phyloP scores from a whole-genome alignment of 53 echinoderm and acorn worm species.

The Hippasteria phrygiana region DNA sequence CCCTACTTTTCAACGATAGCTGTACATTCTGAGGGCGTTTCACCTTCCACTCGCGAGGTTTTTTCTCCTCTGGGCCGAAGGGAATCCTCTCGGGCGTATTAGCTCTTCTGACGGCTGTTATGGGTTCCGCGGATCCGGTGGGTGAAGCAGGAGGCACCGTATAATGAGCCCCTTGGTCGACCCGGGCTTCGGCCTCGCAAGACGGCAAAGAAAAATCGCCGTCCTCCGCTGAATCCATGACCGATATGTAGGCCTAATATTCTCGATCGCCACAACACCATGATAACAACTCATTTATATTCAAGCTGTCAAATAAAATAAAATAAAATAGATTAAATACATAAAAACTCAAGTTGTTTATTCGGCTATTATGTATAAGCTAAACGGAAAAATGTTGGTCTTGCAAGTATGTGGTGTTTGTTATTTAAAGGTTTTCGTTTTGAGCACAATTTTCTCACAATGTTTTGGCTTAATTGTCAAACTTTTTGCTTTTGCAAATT shows the following conservation, averaged over 20 bases:
- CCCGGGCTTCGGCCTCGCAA: background rate
- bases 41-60: background rate
- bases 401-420: too few species aligned
- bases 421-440: too few species aligned
- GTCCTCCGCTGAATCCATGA: background rate
- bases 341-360: too few species aligned
- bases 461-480: too few species aligned
- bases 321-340: background rate
- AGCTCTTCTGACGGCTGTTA: slow-evolving; percentile 31
- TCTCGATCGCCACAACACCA: slow-evolving; percentile 52
- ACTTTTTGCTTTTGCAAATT: too few species aligned
- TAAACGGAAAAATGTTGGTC: too few species aligned
- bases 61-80: background rate
- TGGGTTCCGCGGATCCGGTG: slow-evolving; percentile 12
- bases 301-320: background rate
- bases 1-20: background rate
- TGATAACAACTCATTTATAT: background rate
- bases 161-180: background rate
- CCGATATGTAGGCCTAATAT: background rate
- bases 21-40: background rate
- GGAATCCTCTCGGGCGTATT: slow-evolving; percentile 9
- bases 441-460: too few species aligned
- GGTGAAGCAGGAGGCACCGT: background rate
- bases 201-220: background rate
- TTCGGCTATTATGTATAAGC: too few species aligned